These are phyloP conservation scores for Dreissena polymorpha DNA, from an alignment of 1,140 invertebrate species.

Conservation along the genomic window DNA sequence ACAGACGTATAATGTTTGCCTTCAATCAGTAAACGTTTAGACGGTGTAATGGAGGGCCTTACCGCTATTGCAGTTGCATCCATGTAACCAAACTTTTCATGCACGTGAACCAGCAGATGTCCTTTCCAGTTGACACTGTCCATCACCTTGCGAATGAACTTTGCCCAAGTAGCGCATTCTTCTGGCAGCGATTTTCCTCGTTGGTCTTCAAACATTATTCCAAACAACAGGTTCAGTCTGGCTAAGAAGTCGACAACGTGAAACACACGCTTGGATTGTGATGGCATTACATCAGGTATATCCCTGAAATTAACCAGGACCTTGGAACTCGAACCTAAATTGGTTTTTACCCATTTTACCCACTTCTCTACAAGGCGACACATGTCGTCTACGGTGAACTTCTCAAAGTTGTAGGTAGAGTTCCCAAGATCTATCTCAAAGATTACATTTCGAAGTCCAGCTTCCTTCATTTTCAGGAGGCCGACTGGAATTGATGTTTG, in stretches of 20 bases:
- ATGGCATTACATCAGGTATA: not conserved
- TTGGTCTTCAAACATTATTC: constrained; percentile 30
- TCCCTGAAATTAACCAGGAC: not conserved
- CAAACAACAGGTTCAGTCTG: constrained; percentile 27
- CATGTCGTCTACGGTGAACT: constrained; percentile 24
- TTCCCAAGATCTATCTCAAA: constrained; percentile 30
- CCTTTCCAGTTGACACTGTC: constrained; percentile 24
- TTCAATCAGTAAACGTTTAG: too few relatives aligned
- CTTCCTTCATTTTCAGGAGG: constrained; percentile 12
- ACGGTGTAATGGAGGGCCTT: not conserved
- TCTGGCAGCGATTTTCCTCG: constrained; percentile 20
- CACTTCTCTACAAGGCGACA: constrained; percentile 18
- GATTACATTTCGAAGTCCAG: constrained; percentile 19
- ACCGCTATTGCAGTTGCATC: constrained; percentile 25
- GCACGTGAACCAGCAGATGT: constrained; percentile 36
- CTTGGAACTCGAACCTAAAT: constrained; percentile 2
- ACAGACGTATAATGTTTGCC: too few relatives aligned
- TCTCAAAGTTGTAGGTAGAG: constrained; percentile 27
- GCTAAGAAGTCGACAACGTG: not conserved
- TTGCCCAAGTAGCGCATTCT: constrained; percentile 36
- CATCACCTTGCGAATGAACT: constrained; percentile 22
- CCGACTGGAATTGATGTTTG: constrained; percentile 9
- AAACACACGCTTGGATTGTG: not conserved
- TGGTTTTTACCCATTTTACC: not conserved
- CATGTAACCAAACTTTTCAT: constrained; percentile 33